Evolutionary conservation across 2,797 vertebrate species (phyloP).

Genomic region (Silurus lanzhouensis): DNA sequence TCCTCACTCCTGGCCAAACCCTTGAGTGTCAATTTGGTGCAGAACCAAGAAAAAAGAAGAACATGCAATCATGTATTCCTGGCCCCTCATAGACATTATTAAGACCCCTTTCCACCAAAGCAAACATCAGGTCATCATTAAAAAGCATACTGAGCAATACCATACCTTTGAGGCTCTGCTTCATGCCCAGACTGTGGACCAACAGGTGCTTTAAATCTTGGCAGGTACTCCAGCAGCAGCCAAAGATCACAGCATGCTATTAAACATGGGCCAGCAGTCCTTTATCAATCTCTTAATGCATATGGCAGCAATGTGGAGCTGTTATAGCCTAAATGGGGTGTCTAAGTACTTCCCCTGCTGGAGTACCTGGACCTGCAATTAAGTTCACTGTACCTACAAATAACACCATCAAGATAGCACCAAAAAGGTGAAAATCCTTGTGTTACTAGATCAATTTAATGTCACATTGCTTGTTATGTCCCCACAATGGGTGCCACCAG

Average conservation of each 20-base stretch:
- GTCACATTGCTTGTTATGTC: too few relatives aligned
- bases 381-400: background rate
- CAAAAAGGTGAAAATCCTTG: background rate
- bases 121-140: background rate
- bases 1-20: background rate
- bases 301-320: background rate
- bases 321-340: too few relatives aligned
- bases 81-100: background rate
- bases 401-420: background rate
- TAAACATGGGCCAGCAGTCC: background rate
- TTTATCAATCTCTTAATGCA: background rate
- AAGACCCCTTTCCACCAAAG: background rate
- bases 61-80: background rate
- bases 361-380: background rate
- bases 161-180: background rate
- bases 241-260: background rate
- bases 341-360: background rate
- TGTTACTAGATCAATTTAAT: background rate
- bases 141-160: background rate
- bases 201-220: background rate
- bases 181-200: background rate
- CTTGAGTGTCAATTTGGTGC: background rate
- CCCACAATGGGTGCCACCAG: background rate
- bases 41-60: background rate
- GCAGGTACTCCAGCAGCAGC: background rate